These are phyloP conservation scores for Stegastes partitus DNA, from an alignment of 2,113 vertebrate species.

Conservation along the genomic window DNA sequence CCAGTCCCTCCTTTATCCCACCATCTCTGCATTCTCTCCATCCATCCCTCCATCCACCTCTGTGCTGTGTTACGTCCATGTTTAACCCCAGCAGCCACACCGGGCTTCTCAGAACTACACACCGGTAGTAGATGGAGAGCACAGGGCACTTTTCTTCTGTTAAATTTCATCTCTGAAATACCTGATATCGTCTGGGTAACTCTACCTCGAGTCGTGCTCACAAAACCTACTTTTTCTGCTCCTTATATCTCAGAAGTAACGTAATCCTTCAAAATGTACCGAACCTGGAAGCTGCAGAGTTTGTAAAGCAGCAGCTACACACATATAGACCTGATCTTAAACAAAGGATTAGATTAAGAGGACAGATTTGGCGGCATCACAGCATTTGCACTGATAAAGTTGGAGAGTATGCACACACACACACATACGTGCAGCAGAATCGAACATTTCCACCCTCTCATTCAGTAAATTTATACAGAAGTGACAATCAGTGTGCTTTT, in stretches of 20 bases:
- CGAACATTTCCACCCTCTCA: conserved; percentile 12
- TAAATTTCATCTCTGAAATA: conserved; percentile 41
- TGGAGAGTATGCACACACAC: conserved; percentile 3
- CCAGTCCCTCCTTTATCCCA: conserved; percentile 11
- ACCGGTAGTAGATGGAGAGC: neutral
- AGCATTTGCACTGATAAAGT: conserved; percentile 24
- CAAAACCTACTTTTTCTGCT: neutral
- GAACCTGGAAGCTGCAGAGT: neutral
- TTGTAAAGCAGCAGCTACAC: neutral
- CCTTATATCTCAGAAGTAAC: neutral
- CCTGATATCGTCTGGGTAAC: conserved; percentile 17
- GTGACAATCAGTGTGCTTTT: conserved; percentile 12
- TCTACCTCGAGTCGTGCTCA: neutral
- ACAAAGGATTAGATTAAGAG: neutral
- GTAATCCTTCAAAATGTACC: neutral
- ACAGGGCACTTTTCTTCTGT: conserved; percentile 13
- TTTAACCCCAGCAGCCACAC: neutral
- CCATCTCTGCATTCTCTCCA: conserved; percentile 34
- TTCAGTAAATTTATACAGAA: conserved; percentile 6
- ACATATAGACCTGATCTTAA: neutral
- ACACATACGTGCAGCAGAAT: conserved; percentile 2
- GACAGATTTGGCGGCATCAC: neutral
- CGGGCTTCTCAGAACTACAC: neutral
- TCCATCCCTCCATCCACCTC: conserved; percentile 10
- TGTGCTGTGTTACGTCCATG: neutral